These are phyloP conservation scores for Heliconius erato DNA, from an alignment of 2,888 invertebrate species.

Conservation along the genomic window DNA sequence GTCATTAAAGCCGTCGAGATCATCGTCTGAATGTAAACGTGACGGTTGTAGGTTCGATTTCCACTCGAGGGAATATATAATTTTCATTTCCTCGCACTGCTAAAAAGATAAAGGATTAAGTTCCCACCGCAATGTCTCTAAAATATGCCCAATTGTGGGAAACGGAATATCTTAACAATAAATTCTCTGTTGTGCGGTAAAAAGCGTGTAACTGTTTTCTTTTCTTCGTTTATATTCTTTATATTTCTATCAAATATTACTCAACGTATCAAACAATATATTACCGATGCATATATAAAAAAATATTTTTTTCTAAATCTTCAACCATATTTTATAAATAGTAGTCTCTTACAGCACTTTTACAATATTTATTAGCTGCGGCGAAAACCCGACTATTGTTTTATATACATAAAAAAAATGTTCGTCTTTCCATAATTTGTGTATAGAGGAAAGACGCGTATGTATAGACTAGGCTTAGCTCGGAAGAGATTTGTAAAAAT, in stretches of 20 bases:
- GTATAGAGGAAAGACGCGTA: conserved; percentile 44
- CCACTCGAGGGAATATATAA: too few relatives aligned
- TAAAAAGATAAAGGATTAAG: too few relatives aligned
- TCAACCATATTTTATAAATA: background rate
- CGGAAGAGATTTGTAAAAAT: conserved; percentile 82
- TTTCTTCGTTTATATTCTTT: background rate
- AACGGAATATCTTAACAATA: too few relatives aligned
- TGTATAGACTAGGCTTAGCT: conserved; percentile 60
- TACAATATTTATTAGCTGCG: conserved; percentile 30
- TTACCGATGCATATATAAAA: background rate
- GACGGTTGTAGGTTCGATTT: too few relatives aligned
- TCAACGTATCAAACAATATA: background rate
- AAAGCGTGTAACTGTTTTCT: background rate
- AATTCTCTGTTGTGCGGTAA: too few relatives aligned
- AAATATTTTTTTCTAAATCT: background rate
- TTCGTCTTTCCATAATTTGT: conserved; percentile 42
- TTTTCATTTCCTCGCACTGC: too few relatives aligned
- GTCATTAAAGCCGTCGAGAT: too few relatives aligned
- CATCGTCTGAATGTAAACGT: too few relatives aligned
- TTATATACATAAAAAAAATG: conserved; percentile 35
- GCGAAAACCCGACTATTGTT: conserved; percentile 20
- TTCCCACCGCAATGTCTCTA: too few relatives aligned
- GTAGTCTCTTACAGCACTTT: conserved; percentile 40
- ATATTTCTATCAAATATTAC: background rate
- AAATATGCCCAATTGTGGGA: too few relatives aligned